Evolutionary conservation across 2,888 invertebrate species (phyloP).

Genomic region (Macaria notata): DNA sequence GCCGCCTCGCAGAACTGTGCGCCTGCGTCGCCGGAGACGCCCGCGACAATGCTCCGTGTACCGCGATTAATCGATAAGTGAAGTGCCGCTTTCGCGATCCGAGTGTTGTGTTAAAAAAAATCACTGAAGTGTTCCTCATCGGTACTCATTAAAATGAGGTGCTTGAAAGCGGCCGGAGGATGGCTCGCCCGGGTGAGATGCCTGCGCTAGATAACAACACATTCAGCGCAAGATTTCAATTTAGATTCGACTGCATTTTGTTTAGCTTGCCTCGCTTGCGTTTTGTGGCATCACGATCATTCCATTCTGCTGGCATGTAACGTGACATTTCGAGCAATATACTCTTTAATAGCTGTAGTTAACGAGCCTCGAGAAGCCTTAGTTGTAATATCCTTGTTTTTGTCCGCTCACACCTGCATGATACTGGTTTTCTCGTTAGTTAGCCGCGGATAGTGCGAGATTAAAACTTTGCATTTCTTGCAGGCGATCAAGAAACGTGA

Average conservation of each 20-base stretch:
- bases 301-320: slow-evolving; percentile 52
- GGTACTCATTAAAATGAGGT: slow-evolving; percentile 73
- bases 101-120: slow-evolving; percentile 65
- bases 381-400: slow-evolving; percentile 40
- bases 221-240: slow-evolving; percentile 72
- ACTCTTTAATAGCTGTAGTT: slow-evolving; percentile 44
- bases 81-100: slow-evolving; percentile 67
- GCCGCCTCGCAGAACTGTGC: slow-evolving; percentile 70
- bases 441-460: slow-evolving; percentile 13
- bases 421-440: slow-evolving; percentile 26
- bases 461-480: slow-evolving; percentile 47
- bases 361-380: slow-evolving; percentile 41
- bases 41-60: slow-evolving; percentile 66
- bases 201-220: slow-evolving; percentile 62
- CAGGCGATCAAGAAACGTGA: slow-evolving; percentile 79
- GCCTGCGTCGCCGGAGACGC: slow-evolving; percentile 57
- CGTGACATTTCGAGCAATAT: slow-evolving; percentile 44
- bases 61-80: slow-evolving; percentile 73
- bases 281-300: slow-evolving; percentile 57
- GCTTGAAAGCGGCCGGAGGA: slow-evolving; percentile 77
- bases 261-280: slow-evolving; percentile 65
- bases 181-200: slow-evolving; percentile 80
- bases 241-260: slow-evolving; percentile 68
- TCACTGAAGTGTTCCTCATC: slow-evolving; percentile 57
- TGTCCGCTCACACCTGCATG: slow-evolving; percentile 43